Evolutionary conservation across 2,888 invertebrate genomes (phyloP).

Genomic region (Prostheceraeus crozeri): DNA sequence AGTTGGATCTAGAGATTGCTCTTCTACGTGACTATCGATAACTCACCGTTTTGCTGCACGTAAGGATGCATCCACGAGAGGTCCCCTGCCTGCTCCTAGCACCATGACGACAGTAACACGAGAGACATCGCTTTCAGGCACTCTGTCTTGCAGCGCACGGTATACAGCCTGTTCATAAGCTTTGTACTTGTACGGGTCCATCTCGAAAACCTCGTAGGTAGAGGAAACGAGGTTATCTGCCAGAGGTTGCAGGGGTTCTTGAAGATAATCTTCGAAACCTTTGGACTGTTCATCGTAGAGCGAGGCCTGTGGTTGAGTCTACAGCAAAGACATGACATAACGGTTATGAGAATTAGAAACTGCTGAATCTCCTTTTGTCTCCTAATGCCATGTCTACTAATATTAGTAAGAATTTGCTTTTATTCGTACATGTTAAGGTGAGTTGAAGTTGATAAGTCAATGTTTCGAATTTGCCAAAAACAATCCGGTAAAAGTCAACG

Average conservation of each 20-base stretch:
- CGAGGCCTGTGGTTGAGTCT: background rate
- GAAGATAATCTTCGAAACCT: conserved; percentile 85
- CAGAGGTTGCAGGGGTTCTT: conserved; percentile 72
- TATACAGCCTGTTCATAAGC: conserved; percentile 65
- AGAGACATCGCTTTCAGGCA: conserved; percentile 53
- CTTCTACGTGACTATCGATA: too few species aligned
- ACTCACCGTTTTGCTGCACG: conserved; percentile 69
- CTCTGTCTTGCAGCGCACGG: conserved; percentile 65
- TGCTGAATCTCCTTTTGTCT: too few species aligned
- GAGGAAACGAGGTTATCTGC: conserved; percentile 88
- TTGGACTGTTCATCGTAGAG: conserved; percentile 51
- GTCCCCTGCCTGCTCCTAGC: conserved; percentile 87
- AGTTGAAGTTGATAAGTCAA: too few species aligned
- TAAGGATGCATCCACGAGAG: conserved; percentile 78
- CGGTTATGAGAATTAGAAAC: conserved; percentile 2
- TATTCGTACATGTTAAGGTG: too few species aligned
- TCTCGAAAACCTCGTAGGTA: conserved; percentile 95
- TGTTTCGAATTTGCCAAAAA: too few species aligned
- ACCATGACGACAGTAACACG: conserved; percentile 66
- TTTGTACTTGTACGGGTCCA: conserved; percentile 86
- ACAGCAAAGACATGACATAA: conserved; percentile 1
- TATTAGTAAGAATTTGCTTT: too few species aligned
- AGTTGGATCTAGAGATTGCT: too few species aligned
- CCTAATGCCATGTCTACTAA: too few species aligned
- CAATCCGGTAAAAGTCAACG: too few species aligned